Percentiles rank a stretch among this genome's conserved stretches.
Evolutionary conservation across 2,797 vertebrate genomes (phyloP).

Genomic region (Channallabes apus): DNA sequence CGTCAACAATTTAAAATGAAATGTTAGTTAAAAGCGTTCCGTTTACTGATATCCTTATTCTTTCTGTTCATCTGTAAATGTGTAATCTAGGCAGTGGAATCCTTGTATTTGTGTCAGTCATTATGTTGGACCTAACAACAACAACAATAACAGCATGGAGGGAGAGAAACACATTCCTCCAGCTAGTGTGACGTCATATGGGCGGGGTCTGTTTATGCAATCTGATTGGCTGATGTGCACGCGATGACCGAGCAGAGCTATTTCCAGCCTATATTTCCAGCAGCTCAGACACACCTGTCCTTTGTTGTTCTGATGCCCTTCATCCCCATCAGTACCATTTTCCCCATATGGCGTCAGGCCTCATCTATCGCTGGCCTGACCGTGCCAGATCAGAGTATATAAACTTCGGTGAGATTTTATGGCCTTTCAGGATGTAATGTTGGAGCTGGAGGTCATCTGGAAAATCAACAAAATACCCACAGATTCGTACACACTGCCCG

Average conservation of each 20-base stretch:
- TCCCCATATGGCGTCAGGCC: neutral
- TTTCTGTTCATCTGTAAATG: no score
- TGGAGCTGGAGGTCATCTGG: no score
- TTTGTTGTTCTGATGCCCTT: constrained; percentile 30
- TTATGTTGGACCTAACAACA: neutral
- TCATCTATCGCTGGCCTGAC: neutral
- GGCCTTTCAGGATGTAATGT: neutral
- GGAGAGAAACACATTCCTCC: neutral
- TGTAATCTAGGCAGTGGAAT: neutral
- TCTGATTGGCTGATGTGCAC: constrained; percentile 42
- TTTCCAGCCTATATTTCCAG: constrained; percentile 38
- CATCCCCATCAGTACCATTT: neutral
- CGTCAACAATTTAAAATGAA: neutral
- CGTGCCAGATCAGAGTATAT: neutral
- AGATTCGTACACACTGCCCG: no score
- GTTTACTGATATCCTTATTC: neutral
- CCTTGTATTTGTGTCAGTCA: neutral
- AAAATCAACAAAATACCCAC: no score
- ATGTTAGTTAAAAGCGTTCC: neutral
- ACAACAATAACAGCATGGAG: constrained; percentile 15
- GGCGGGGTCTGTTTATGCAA: constrained; percentile 24
- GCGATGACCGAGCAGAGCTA: constrained; percentile 25
- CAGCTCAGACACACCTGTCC: constrained; percentile 35
- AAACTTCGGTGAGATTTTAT: neutral
- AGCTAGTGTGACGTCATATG: neutral